Base-by-base conservation (phyloP, 2,888 invertebrate species). In the Tachina lurida region DNA sequence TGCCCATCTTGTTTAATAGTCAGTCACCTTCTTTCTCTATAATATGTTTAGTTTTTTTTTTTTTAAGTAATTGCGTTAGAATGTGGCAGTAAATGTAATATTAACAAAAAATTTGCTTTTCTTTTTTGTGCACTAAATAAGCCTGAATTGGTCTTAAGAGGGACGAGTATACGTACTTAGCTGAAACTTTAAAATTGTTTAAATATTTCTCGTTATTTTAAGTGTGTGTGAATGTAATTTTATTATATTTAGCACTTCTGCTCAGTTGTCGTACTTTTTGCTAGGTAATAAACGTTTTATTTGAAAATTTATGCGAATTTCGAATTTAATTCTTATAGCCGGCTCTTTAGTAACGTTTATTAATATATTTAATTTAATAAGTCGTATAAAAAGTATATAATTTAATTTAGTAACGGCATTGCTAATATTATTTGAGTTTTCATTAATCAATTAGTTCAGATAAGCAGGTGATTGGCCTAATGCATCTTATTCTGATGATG, bases 211-310 rank as follows among this genome's bases (percentile, higher is more conserved):
- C n/a, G 17, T 49, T 65, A 65, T 58, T 41, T 15, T 52, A 43
- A 19, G 54, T 60, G 39, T 74, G n/a, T 62, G 22, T 47, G 45
- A 63, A 45, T 49, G 13, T 31, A 54, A 49, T 60, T 68, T 81
- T 62, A 60, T 70, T 49, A 19, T 15, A 10, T n/a, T 15, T 12
- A 54, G 31, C 17, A 31, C 41, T 47, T 62, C 56, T 54, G 22
- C 13, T 47, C 19, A 56, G 54, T 52, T 41, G 47, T 62, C 58
- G 10, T 41, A 22, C 19, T 54, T 75, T 78, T 71, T 63, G 58
- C 75, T 73, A 56, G 78, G 56, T 47, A 76, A 87, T 76, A 82
- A 79, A 84, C 54, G 76, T 84, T 80, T 80, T 65, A 71, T 84
- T 84, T 79, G 58, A 31, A 31, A 31, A 3, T 39, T 52, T 8